Evolutionary conservation across 2,797 vertebrate species (phyloP).

Genomic region (Antennarius maculatus): DNA sequence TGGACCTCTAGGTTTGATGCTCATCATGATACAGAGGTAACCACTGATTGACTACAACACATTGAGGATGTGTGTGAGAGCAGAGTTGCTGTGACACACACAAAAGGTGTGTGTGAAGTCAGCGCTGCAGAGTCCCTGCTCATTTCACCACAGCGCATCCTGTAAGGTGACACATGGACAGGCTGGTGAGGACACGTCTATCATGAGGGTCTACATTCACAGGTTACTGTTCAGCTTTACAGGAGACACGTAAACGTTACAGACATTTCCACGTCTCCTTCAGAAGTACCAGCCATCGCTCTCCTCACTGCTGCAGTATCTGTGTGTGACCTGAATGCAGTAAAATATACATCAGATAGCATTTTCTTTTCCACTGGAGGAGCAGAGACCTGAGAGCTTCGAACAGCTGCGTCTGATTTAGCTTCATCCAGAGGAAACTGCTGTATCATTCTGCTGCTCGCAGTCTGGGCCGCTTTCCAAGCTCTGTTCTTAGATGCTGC

Average conservation of each 20-base stretch:
- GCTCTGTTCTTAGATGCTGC: too few relatives aligned
- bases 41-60: too few relatives aligned
- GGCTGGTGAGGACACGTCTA: background rate
- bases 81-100: background rate
- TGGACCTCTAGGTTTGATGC: too few relatives aligned
- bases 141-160: background rate
- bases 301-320: background rate
- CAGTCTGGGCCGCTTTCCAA: conserved; percentile 51
- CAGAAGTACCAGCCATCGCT: background rate
- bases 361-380: conserved; percentile 41
- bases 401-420: conserved; percentile 30
- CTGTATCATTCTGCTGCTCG: conserved; percentile 68
- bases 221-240: conserved; percentile 14
- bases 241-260: background rate
- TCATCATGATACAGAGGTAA: too few relatives aligned
- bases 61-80: too few relatives aligned
- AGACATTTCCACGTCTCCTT: background rate
- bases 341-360: conserved; percentile 36
- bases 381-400: conserved; percentile 31
- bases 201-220: background rate
- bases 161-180: background rate
- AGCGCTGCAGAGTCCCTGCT: conserved; percentile 33
- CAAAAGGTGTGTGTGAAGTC: conserved; percentile 27
- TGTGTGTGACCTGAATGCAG: conserved; percentile 38
- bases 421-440: conserved; percentile 51